Percentiles rank a stretch among this genome's conserved stretches.
Conservation (phyloP, 2,888 invertebrate genomes). For the Ormyrus nitidulus region DNA sequence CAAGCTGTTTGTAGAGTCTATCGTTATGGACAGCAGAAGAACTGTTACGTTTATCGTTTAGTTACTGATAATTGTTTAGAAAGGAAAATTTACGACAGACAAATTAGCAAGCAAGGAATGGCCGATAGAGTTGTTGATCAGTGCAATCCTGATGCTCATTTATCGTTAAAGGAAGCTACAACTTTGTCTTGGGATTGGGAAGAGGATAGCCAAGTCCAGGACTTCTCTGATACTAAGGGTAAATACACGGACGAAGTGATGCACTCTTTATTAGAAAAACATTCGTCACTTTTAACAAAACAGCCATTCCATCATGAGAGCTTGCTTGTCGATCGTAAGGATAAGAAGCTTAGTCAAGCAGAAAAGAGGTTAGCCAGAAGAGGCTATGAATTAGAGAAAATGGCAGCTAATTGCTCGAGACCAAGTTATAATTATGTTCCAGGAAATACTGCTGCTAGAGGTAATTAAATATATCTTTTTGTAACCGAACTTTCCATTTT, state of each 20-base stretch:
- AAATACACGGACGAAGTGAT: conserved; percentile 90
- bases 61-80: conserved; percentile 98
- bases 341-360: conserved; percentile 93
- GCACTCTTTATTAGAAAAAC: conserved; percentile 80
- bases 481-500: conserved; percentile 6
- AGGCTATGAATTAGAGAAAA: conserved; percentile 95
- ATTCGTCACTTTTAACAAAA: conserved; percentile 82
- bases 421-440: conserved; percentile 77
- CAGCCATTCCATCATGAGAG: conserved; percentile 98
- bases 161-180: conserved; percentile 92
- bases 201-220: conserved; percentile 86
- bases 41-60: conserved; percentile 95
- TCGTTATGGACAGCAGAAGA: conserved; percentile 94
- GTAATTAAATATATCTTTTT: conserved; percentile 58
- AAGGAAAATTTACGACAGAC: conserved; percentile 98
- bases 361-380: conserved; percentile 95
- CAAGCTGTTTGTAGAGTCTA: conserved; percentile 96
- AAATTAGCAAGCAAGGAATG: conserved; percentile 99
- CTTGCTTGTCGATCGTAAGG: conserved; percentile 93
- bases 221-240: conserved; percentile 83
- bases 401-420: conserved; percentile 81
- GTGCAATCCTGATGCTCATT: conserved; percentile 95
- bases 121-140: conserved; percentile 99
- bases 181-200: conserved; percentile 94
- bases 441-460: conserved; percentile 73